Evolutionary conservation across 2,888 invertebrate species (phyloP), one percentile per base, ranked within the genome.

Genomic region (Hybos culiciformis): DNA sequence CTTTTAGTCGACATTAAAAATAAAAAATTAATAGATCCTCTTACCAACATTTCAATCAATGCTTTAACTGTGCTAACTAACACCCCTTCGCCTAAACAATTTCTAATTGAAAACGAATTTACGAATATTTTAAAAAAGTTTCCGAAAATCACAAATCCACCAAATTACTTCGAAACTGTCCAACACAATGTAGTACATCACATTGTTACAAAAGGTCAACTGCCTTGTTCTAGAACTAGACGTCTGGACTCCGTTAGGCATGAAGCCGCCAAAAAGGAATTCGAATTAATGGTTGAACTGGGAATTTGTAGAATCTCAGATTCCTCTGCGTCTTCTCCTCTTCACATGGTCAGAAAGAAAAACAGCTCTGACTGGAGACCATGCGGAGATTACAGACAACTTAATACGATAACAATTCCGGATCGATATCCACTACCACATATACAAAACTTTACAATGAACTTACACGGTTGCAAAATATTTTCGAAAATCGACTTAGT

Each of bases 331-430:
- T 31, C 44, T 14, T 36, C 36, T 9, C 40, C 44, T 26, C 21
- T 44, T 20, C 44, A 47, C 31, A 44, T 42, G 39, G 43, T 37
- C 19, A 14, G 4, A 3, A 42, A 38, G 42, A 39, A 42, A 41
- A 42, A 42, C 32, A 24, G 36, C 32, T 21, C 36, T 21, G 42
- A 46, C 43, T 48, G 47, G 43, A 41, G 42, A 39, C 58, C 47
- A 56, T 57, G 51, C 56, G 56, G 44, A 61, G 59, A 48, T 31
- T 40, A 40, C 14, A 19, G 41, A 19, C 21, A 21, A 19, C 21
- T 41, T 4, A 41, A 41, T 21, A 9, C 26, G 8, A 7, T 20
- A 4, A 37, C 37, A 8, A 24, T 37, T 18, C 33, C 20, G 4
- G 41, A 41, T 14, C 21, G 31, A 34, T 41, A 41, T 34, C 24